Evolutionary conservation across 2,797 vertebrate species (phyloP), one percentile per base, ranked within the genome.

Genomic region (Allenopithecus nigroviridis): DNA sequence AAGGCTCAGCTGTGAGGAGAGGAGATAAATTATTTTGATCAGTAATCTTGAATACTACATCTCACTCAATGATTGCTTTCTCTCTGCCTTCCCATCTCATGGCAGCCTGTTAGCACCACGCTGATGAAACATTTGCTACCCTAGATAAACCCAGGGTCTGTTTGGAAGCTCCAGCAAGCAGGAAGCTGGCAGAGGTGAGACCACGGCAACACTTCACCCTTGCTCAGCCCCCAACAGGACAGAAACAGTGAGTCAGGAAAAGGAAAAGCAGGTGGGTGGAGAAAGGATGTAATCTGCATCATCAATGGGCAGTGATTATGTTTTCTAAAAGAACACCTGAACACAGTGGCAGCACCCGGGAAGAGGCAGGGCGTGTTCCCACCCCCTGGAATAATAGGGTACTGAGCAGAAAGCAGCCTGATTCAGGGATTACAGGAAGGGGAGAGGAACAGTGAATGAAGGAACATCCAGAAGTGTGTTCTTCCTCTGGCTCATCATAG

Each of bases 91-190:
- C 64, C 95, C 96, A 80, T 95, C 16, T 5, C 72, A 64, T 84
- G 88, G 88, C 97, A 3, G 41, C 94, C 96, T 93, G 53, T 89
- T 84, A 88, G 83, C 72, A 4, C 0, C 0, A 81, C 19, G 4
- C 84, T 96, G 98, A 96, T 98, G 97, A 98, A 98, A 98, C 97
- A 98, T 97, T 97, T 96, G 91, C 97, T 98, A 96, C 98, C 94
- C 96, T 98, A 96, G 95, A 97, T 96, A 85, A 95, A 98, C 91
- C 59, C 11, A 28, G 57, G 86, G 91, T 79, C 72, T 59, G 24
- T 80, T 19, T 72, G 22, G 68, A 78, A 88, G 83, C 24, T 68
- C 26, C 5, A 28, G 64, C 4, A 36, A 39, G 53, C 50, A 91
- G 85, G 78, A 64, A 88, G n/a, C 84, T 50, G 39, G 16, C 3